These are phyloP conservation scores for Diachasmimorpha longicaudata DNA, from an alignment of 1,140 invertebrate genomes.

Conservation along the genomic window DNA sequence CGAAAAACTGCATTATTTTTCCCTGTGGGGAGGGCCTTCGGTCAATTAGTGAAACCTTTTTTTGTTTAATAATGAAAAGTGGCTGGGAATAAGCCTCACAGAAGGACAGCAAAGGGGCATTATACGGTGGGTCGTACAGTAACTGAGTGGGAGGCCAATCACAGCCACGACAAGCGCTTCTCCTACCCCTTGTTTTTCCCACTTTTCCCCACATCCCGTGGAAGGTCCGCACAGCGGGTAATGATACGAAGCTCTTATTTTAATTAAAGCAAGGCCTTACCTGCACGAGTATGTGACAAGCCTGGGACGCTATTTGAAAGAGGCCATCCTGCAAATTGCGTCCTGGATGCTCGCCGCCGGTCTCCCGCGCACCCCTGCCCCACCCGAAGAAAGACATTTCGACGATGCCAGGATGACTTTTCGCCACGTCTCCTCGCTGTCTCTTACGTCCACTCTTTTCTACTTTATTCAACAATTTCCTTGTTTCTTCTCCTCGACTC, in stretches of 20 bases:
- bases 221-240: not conserved
- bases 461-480: not conserved
- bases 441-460: not conserved
- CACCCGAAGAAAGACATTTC: constrained; percentile 54
- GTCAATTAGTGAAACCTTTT: constrained; percentile 1
- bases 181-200: not conserved
- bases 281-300: constrained; percentile 74
- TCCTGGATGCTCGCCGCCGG: constrained; percentile 40
- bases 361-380: constrained; percentile 39
- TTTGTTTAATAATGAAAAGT: constrained; percentile 17
- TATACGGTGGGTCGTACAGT: not conserved
- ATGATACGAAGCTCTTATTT: constrained; percentile 26
- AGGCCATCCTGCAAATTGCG: constrained; percentile 73
- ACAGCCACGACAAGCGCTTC: not conserved
- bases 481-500: not conserved
- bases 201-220: not conserved
- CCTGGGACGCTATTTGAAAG: constrained; percentile 75
- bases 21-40: too few species aligned
- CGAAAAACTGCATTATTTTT: too few species aligned
- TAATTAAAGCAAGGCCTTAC: constrained; percentile 33
- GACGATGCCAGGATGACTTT: not conserved
- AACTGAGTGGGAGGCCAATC: not conserved
- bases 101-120: not conserved
- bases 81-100: constrained; percentile 8
- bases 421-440: not conserved